Evolutionary conservation across 2,888 invertebrate species (phyloP).

Genomic region (Metellina segmentata): DNA sequence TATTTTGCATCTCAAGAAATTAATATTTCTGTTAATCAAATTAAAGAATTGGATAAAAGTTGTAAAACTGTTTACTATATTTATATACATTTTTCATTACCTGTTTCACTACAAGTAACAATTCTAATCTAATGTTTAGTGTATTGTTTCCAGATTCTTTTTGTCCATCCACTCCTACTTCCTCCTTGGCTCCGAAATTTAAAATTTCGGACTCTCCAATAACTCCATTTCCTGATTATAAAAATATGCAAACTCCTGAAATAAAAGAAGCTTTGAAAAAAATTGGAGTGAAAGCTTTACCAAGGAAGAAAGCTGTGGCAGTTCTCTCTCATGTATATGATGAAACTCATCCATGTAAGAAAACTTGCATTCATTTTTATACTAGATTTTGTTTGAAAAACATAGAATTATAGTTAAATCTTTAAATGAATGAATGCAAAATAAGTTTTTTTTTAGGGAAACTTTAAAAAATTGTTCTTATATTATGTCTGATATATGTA

Average conservation of each 20-base stretch:
- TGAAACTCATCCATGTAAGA: conserved; percentile 83
- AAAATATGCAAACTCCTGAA: conserved; percentile 83
- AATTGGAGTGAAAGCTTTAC: conserved; percentile 83
- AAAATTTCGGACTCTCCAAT: conserved; percentile 79
- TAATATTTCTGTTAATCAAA: too few relatives aligned
- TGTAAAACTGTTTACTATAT: not conserved
- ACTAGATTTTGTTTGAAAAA: too few relatives aligned
- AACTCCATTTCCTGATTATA: conserved; percentile 83
- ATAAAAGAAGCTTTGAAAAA: conserved; percentile 83
- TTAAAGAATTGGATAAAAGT: not conserved
- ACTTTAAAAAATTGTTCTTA: too few relatives aligned
- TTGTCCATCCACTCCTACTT: not conserved
- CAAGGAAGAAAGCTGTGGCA: conserved; percentile 83
- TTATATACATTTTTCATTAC: not conserved
- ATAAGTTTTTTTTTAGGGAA: too few relatives aligned
- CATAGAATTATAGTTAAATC: too few relatives aligned
- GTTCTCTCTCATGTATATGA: conserved; percentile 84
- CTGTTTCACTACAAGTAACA: not conserved
- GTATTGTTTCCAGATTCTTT: not conserved
- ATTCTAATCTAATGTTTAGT: not conserved
- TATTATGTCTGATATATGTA: too few relatives aligned
- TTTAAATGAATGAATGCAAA: too few relatives aligned
- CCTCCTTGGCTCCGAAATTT: conserved; percentile 1
- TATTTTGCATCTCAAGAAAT: too few relatives aligned
- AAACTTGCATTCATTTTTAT: too few relatives aligned